Percentiles rank a stretch among this genome's conserved stretches.
Evolutionary conservation across 1,140 invertebrate species (phyloP).

Genomic region (Eupristina koningsbergeri): DNA sequence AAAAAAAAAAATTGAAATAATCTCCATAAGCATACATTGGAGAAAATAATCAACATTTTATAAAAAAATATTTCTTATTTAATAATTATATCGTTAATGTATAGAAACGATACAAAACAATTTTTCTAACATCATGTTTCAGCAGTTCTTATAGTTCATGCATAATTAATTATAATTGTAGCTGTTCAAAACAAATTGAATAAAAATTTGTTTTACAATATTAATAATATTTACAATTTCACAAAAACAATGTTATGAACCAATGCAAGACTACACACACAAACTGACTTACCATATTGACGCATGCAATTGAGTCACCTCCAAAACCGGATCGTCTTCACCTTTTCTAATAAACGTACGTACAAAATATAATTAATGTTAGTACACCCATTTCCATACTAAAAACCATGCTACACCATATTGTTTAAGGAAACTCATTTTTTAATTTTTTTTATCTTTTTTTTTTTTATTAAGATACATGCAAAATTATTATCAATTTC

Average conservation of each 20-base stretch:
- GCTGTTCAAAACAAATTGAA: too few relatives aligned
- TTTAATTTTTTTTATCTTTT: too few relatives aligned
- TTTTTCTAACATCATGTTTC: too few relatives aligned
- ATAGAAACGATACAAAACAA: too few relatives aligned
- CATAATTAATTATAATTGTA: too few relatives aligned
- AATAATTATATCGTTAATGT: too few relatives aligned
- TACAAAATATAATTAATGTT: slow-evolving; percentile 56
- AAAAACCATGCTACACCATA: slow-evolving; percentile 25
- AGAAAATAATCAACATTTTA: too few relatives aligned
- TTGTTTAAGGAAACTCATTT: neutral
- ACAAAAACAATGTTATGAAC: slow-evolving; percentile 13
- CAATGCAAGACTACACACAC: slow-evolving; percentile 36
- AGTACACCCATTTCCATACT: slow-evolving; percentile 59
- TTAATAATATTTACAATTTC: neutral
- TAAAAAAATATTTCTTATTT: too few relatives aligned
- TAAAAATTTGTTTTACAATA: too few relatives aligned
- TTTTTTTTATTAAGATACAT: neutral
- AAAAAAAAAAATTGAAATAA: too few relatives aligned
- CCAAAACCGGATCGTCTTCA: slow-evolving; percentile 68
- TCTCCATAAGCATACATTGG: too few relatives aligned
- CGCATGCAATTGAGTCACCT: slow-evolving; percentile 67
- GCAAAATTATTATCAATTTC: neutral
- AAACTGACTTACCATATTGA: slow-evolving; percentile 67
- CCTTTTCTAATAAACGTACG: slow-evolving; percentile 64
- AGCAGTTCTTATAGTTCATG: too few relatives aligned